Evolutionary conservation across 2,797 vertebrate genomes (phyloP), one percentile per base, ranked within the genome.

Genomic region (Lacerta viridis): DNA sequence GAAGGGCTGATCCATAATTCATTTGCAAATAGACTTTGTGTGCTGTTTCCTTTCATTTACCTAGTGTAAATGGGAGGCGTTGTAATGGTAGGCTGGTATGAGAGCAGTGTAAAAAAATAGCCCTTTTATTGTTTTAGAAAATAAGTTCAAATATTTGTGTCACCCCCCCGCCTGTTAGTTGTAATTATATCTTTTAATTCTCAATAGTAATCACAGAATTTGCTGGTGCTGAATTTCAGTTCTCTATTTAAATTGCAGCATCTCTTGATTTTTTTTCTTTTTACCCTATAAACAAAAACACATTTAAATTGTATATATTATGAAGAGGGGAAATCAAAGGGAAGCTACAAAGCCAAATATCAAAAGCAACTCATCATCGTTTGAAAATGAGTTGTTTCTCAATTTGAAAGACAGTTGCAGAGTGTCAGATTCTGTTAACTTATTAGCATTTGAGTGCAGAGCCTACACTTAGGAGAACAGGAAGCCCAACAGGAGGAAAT

Each of bases 311-410:
- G 91, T 90, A 94, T 92, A 82, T 93, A 92, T 93, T 90, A 94
- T 92, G 83, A 93, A 93, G 91, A 68, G 87, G 2, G 3, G 17
- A 25, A 86, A 93, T 95, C 88, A 94, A 80, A 95, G 15, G 41
- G 83, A 90, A 85, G 41, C 76, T 91, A 86, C 43, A 87, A 96
- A 95, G 80, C 86, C 77, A 94, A 92, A 84, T 92, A 93, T 94
- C 91, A 93, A 83, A 94, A 93, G 80, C n/a, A 94, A 90, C 66
- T 69, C 17, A 61, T 87, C 66, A 86, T 71, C 46, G 64, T 71
- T 33, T 84, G 85, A 92, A 84, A 92, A 90, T 39, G 87, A 93
- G 80, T 80, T 90, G 55, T 71, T 61, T 93, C 43, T 93, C 77
- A 5, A 88, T 95, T 93, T 85, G 89, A 92, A 95, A 94, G 76